These are phyloP conservation scores for human DNA, from an alignment of 2,113 vertebrate genomes.

Conservation along the genomic window DNA sequence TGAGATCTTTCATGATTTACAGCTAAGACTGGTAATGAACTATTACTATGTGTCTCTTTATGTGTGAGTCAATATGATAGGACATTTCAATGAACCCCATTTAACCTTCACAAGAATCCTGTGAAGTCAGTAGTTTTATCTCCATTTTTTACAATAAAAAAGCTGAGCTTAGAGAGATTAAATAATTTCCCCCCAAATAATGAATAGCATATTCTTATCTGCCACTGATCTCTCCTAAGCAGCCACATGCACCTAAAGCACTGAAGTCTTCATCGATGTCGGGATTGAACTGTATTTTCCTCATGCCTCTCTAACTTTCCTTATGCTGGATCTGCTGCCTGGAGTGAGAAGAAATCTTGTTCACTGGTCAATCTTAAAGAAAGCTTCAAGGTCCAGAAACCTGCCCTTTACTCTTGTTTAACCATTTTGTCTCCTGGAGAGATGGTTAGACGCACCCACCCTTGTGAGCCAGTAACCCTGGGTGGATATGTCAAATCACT, in stretches of 20 bases:
- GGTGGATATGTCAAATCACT: not conserved
- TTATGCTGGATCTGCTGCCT: not conserved
- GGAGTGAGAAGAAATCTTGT: not conserved
- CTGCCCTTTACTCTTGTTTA: not conserved
- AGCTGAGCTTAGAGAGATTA: not conserved
- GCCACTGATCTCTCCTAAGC: not conserved
- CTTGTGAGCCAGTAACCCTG: not conserved
- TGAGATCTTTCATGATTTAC: not conserved
- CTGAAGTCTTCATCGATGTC: not conserved
- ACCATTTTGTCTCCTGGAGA: not conserved
- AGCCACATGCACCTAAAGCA: not conserved
- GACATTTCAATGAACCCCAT: not conserved
- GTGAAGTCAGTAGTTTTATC: not conserved
- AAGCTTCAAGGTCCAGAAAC: not conserved
- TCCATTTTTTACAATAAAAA: conserved; percentile 4
- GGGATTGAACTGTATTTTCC: not conserved
- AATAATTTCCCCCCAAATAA: not conserved
- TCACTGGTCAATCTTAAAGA: not conserved
- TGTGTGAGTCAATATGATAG: not conserved
- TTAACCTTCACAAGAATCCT: not conserved
- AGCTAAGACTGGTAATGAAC: not conserved
- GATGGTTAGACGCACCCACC: not conserved
- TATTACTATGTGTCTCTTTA: not conserved
- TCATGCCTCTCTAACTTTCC: not conserved
- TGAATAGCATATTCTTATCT: not conserved